Evolutionary conservation across 2,888 invertebrate species (phyloP).

Genomic region (Nemoura dubitans): DNA sequence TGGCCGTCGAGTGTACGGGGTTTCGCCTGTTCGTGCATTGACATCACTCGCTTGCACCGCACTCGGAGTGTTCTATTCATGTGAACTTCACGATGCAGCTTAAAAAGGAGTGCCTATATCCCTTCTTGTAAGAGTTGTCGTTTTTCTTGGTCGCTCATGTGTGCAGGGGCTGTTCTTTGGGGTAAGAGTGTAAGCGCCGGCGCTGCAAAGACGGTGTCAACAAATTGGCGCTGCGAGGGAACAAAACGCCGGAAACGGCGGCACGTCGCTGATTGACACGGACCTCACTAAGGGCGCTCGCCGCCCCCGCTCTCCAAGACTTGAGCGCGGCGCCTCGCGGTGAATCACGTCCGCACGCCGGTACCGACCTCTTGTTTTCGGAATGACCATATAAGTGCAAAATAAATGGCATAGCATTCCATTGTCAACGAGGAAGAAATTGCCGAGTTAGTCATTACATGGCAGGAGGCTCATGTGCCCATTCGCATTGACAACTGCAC

Average conservation of each 20-base stretch:
- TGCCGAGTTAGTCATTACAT: not conserved
- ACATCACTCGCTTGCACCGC: too few relatives aligned
- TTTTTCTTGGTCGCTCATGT: too few relatives aligned
- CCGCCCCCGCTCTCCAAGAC: too few relatives aligned
- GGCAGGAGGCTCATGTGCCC: not conserved
- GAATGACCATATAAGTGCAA: not conserved
- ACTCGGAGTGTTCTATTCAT: too few relatives aligned
- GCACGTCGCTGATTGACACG: not conserved
- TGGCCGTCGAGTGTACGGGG: too few relatives aligned
- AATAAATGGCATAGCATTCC: not conserved
- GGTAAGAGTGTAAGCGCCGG: not conserved
- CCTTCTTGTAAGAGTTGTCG: too few relatives aligned
- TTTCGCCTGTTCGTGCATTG: too few relatives aligned
- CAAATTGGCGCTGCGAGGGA: not conserved
- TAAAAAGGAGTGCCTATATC: too few relatives aligned
- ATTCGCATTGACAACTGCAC: not conserved
- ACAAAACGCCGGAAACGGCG: conserved; percentile 4
- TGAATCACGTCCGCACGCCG: not conserved
- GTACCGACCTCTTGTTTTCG: not conserved
- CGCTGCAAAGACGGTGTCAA: not conserved
- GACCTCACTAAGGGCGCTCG: too few relatives aligned
- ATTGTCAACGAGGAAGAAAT: not conserved
- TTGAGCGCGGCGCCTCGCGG: not conserved
- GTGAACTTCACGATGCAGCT: too few relatives aligned
- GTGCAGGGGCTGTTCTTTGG: too few relatives aligned